Evolutionary conservation across 2,797 vertebrate species (phyloP), one percentile per base, ranked within the genome.

Genomic region (Crenuchus spilurus): DNA sequence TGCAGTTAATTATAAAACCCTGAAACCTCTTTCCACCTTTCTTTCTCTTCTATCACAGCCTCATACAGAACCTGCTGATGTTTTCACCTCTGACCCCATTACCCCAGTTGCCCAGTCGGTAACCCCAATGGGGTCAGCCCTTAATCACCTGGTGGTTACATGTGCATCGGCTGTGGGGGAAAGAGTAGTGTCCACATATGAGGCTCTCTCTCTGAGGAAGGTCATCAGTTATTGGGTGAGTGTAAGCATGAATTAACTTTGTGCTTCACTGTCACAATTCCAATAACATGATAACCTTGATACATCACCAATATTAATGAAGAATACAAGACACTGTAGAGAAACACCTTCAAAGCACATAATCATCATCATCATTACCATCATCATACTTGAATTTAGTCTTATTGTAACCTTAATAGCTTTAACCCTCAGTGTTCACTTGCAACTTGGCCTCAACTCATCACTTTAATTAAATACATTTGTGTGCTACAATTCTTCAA

Each of bases 111-210:
- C 92, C 26, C 88, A 90, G 39, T 88, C 91, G 18, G 72, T 89
- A 10, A 86, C 91, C 49, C 84, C 90, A 16, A 84, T 92, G 63
- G 84, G 94, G 52, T 94, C 95, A 30, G 82, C 95, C 0, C 88
- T 99, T 64, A 99, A 99, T 91, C 97, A 89, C 87, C 89, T 99
- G 74, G 94, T 99, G 83, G 94, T 94, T 33, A 97, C 96, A 0
- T 99, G 97, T 30, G 96, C 97, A 0, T 95, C 96, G 0, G 97
- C 95, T 0, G 96, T 99, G 37, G 96, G 96, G 5, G 96, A 97
- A 77, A 91, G 94, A 42, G 95, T 99, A 0, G 96, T 92, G 30
- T 98, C 97, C 83, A 99, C 97, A 0, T 99, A 95, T 0, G 97
- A 99, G 90, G 95, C 96, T 1, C 60, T 96, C 72, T 99, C 97